Conservation (phyloP, 1,140 invertebrate genomes). For the Atta cephalotes region DNA sequence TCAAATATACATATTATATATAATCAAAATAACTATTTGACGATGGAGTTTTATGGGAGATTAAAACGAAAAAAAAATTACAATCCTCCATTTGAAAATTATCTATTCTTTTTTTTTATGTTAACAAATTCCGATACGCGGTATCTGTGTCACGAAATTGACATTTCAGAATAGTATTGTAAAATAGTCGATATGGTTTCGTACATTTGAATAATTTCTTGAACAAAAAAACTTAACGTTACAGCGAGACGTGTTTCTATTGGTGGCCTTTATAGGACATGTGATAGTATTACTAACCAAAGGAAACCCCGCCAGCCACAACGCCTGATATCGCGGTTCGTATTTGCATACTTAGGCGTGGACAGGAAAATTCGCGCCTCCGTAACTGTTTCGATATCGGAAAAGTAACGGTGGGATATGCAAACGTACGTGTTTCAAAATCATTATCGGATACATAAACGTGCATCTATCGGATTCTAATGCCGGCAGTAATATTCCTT, state of each 20-base stretch:
- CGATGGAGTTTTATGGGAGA: background rate
- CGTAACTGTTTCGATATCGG: background rate
- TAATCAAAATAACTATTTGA: too few relatives aligned
- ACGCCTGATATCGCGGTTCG: background rate
- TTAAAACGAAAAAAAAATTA: background rate
- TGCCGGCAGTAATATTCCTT: too few relatives aligned
- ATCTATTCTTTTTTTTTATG: conserved; percentile 20
- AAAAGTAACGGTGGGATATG: background rate
- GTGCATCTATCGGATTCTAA: background rate
- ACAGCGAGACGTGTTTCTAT: background rate
- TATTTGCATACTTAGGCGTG: conserved; percentile 32
- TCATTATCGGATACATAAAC: background rate
- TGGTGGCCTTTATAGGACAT: background rate
- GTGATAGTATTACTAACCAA: background rate
- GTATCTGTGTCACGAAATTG: background rate
- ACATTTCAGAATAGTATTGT: conserved; percentile 10
- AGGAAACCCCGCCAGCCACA: background rate
- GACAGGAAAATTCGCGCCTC: conserved; percentile 15
- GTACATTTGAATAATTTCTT: background rate
- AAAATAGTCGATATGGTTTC: background rate
- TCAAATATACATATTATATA: background rate
- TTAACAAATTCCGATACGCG: background rate
- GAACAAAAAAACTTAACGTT: background rate
- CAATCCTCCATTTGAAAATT: background rate
- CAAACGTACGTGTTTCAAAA: background rate